These are phyloP conservation scores for Oreocharis arfaki DNA, from an alignment of 2,113 vertebrate species.

Conservation along the genomic window DNA sequence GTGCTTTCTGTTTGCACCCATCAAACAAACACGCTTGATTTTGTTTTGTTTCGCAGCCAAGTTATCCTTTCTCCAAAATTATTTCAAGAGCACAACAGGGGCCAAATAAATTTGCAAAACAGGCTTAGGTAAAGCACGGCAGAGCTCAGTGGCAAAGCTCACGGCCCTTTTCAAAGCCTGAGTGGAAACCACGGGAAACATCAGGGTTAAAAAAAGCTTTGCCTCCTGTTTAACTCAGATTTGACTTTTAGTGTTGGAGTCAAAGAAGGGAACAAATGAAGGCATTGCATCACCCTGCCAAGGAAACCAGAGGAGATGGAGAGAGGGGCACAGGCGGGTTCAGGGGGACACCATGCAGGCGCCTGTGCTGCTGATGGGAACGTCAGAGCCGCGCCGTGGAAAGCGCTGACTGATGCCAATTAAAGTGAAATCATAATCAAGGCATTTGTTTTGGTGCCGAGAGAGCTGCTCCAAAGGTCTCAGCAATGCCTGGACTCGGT, in stretches of 20 bases:
- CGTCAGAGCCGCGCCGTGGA: not conserved
- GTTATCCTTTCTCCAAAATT: not conserved
- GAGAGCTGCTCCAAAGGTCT: conserved; percentile 3
- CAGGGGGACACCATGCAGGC: not conserved
- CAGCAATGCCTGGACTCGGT: not conserved
- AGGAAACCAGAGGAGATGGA: not conserved
- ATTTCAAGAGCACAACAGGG: not conserved
- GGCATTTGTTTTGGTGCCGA: conserved; percentile 9
- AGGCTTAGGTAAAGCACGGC: not conserved
- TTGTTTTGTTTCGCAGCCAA: conserved; percentile 4
- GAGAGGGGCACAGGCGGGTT: not conserved
- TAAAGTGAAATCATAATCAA: conserved; percentile 43
- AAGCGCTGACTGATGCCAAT: conserved; percentile 36
- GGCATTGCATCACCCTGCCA: not conserved
- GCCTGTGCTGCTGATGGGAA: not conserved
- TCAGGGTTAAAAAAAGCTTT: not conserved
- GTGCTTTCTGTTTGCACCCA: not conserved
- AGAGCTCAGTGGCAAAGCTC: not conserved
- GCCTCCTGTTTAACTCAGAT: not conserved
- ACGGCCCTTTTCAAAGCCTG: not conserved
- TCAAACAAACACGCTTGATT: conserved; percentile 14
- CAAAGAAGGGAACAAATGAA: not conserved
- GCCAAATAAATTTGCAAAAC: conserved; percentile 13
- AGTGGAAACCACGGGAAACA: not conserved
- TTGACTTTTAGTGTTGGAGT: not conserved